Evolutionary conservation across 2,888 invertebrate species (phyloP).

Genomic region (Chloroclysta siterata): DNA sequence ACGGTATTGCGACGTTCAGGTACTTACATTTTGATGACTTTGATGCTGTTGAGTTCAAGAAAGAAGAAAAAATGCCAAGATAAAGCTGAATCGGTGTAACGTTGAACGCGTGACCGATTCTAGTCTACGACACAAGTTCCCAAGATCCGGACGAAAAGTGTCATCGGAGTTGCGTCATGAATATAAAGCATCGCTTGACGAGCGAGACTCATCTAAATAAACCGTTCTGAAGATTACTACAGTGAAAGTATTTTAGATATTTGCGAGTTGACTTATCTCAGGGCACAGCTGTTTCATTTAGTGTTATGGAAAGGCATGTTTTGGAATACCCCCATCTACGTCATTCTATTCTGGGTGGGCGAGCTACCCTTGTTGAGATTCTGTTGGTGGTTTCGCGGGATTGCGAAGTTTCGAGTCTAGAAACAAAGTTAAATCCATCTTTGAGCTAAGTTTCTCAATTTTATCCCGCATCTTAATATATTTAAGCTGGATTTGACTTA

Average conservation of each 20-base stretch:
- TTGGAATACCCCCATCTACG: slow-evolving; percentile 24
- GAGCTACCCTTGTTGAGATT: slow-evolving; percentile 25
- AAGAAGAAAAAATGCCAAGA: no score
- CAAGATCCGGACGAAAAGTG: slow-evolving; percentile 51
- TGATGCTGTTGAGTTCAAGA: no score
- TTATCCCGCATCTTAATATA: slow-evolving; percentile 32
- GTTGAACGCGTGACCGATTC: slow-evolving; percentile 2
- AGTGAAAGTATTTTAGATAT: slow-evolving; percentile 57
- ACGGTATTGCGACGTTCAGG: slow-evolving; percentile 24
- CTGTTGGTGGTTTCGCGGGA: slow-evolving; percentile 20
- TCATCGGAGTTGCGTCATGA: slow-evolving; percentile 55
- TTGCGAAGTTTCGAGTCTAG: slow-evolving; percentile 38
- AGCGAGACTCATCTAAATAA: slow-evolving; percentile 33
- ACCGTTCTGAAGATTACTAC: slow-evolving; percentile 54
- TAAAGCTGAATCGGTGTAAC: slow-evolving; percentile 1
- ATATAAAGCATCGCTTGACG: slow-evolving; percentile 58
- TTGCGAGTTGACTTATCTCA: slow-evolving; percentile 46
- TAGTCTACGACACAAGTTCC: slow-evolving; percentile 47
- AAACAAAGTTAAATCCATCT: slow-evolving; percentile 39
- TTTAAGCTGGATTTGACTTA: no score
- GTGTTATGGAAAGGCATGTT: slow-evolving; percentile 29
- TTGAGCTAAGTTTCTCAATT: slow-evolving; percentile 30
- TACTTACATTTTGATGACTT: neutral
- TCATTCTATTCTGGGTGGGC: slow-evolving; percentile 22
- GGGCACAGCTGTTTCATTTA: slow-evolving; percentile 38